Base-by-base conservation (phyloP, 1,140 invertebrate species). In the Drosophila miranda region DNA sequence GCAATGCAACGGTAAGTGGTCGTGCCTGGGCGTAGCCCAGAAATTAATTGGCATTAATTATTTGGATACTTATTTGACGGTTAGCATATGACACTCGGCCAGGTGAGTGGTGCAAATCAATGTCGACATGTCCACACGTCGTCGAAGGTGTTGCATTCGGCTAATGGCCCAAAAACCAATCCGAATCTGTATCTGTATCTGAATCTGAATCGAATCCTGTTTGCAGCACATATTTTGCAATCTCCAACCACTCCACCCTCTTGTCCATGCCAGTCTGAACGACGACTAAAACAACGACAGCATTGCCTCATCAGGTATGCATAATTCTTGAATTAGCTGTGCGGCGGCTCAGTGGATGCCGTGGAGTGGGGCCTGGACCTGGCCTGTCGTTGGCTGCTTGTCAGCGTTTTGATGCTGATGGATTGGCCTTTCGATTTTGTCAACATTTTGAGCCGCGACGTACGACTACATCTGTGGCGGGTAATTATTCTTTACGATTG, bases 1-100 rank as follows among this genome's bases (percentile, higher is more conserved):
- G 23, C 4, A 4, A 26, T 26, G 23, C 0, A 26, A 4, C 5
- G 23, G 23, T 26, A 26, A 26, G 4, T 5, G 23, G 5, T 26
- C 23, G 23, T 26, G 49, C 48, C 45, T 81, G 78, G 78, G 78
- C 78, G 78, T 63, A 61, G 78, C 30, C 43, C 34, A 41, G 34
- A 62, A 67, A 68, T 81, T 81, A 81, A 81, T 81, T 81, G 78
- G 73, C 58, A n/a, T n/a, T n/a, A n/a, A n/a, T n/a, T n/a, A n/a
- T n/a, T n/a, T n/a, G n/a, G n/a, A n/a, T n/a, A 16, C 16, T 19
- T 19, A 49, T 28, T 30, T 52, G 51, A 45, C 45, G 14, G 6
- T 54, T 54, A 8, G 26, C 43, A 67, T 68, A 43, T 68, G 50
- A 68, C 63, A 68, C 42, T 45, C 34, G 34, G 44, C 19, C 53